Base-by-base conservation (phyloP, 2,797 vertebrate genomes). In the Hippoglossus hippoglossus region DNA sequence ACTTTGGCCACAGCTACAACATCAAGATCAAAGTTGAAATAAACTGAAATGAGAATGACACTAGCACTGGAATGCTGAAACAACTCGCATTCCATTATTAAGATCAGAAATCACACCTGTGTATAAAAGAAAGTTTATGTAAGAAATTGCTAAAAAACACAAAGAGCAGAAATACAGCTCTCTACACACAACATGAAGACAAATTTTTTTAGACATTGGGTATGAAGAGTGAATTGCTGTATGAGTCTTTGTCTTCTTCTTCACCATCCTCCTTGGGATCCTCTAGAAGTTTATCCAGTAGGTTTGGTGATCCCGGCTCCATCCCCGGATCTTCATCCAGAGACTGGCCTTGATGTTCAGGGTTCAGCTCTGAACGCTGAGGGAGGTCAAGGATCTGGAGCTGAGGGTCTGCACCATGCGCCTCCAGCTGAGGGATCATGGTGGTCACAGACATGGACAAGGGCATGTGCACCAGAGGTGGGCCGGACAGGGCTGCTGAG, bases 391-490 rank as follows among this genome's bases (percentile, higher is more conserved):
- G 88, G 63, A 94, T 94, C 79, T 95, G 94, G 0, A 93, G 90
- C 41, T 93, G 94, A 6, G 92, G 87, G 39, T 96, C 95, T 0
- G 91, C 59, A 3, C 93, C 80, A 73, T 95, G 89, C 0, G 92
- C 83, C 67, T 96, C 86, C 24, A 95, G 93, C 49, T 96, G 90
- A 52, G 96, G 93, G 52, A 92, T 76, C 88, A 95, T 83, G 39
- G 90, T 71, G 94, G 8, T 93, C 49, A 96, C 62, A 21, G 96
- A 91, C 91, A 96, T 90, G 0, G 96, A 95, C 86, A 97, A 73
- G 2, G 97, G 95, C 77, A 96, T 87, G 52, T 97, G 94, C 76
- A 96, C 91, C 57, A 98, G 91, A 79, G 96, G 94, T 0, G 96
- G 90, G 12, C 92, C 92, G 0, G 95, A 76, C 21, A 97, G 90